Evolutionary conservation across 2,113 vertebrate genomes (phyloP).

Genomic region (Centropus unirufus): DNA sequence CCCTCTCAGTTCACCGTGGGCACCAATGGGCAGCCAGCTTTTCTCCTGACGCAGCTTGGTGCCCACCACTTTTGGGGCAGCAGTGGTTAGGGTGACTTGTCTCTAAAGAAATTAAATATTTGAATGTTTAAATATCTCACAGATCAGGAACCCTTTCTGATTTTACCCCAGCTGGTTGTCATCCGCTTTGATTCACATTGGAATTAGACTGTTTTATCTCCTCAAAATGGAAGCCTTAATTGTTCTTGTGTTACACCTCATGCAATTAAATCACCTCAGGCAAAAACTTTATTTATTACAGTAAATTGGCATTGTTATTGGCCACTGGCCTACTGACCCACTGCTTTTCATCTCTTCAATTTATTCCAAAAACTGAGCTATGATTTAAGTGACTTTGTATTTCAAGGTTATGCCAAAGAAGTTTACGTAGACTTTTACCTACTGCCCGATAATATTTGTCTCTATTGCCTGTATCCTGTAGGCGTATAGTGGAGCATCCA

Average conservation of each 20-base stretch:
- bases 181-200: neutral
- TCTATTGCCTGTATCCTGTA: neutral
- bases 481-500: neutral
- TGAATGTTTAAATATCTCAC: neutral
- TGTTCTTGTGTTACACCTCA: neutral
- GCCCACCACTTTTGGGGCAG: neutral
- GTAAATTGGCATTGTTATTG: constrained; percentile 30
- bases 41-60: neutral
- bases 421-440: neutral
- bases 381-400: neutral
- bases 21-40: neutral
- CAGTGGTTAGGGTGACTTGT: neutral
- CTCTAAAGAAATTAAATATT: accelerated
- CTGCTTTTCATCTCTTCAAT: neutral
- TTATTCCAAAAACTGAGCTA: neutral
- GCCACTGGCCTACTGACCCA: neutral
- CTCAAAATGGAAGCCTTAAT: constrained; percentile 34
- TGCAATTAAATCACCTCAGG: constrained; percentile 25
- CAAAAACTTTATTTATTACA: neutral
- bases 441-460: neutral
- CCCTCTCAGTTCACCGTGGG: neutral
- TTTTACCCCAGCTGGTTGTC: neutral
- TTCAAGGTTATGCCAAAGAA: neutral
- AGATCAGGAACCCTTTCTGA: neutral
- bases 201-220: neutral